Evolutionary conservation across 2,113 vertebrate species (phyloP).

Genomic region (Pipra filicauda): DNA sequence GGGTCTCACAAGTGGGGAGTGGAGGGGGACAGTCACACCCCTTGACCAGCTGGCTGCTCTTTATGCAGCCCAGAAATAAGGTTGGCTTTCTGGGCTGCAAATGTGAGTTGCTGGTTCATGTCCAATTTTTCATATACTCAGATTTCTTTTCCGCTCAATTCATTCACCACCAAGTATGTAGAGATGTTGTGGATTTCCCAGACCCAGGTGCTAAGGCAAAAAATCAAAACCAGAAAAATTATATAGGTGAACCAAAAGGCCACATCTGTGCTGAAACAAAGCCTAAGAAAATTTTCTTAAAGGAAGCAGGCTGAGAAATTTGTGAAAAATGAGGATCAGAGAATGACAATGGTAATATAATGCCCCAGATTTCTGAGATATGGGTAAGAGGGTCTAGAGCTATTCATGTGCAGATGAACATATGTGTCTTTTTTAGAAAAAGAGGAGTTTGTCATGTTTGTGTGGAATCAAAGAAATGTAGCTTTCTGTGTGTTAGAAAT

Average conservation of each 20-base stretch:
- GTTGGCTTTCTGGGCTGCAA: neutral
- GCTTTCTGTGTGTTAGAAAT: neutral
- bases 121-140: neutral
- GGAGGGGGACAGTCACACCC: neutral
- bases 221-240: neutral
- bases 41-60: neutral
- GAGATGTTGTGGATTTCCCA: neutral
- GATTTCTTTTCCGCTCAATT: neutral
- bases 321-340: neutral
- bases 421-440: neutral
- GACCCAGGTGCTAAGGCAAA: neutral
- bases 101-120: neutral
- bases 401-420: neutral
- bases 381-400: neutral
- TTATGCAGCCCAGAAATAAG: neutral
- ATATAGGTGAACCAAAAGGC: neutral
- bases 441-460: neutral
- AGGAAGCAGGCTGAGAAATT: neutral
- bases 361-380: neutral
- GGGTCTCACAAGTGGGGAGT: rapidly evolving
- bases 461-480: neutral
- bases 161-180: neutral
- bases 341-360: neutral
- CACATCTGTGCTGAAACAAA: neutral
- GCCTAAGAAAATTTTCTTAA: neutral